Conservation (phyloP, 2,888 invertebrate genomes). For the Cephus runcator region DNA sequence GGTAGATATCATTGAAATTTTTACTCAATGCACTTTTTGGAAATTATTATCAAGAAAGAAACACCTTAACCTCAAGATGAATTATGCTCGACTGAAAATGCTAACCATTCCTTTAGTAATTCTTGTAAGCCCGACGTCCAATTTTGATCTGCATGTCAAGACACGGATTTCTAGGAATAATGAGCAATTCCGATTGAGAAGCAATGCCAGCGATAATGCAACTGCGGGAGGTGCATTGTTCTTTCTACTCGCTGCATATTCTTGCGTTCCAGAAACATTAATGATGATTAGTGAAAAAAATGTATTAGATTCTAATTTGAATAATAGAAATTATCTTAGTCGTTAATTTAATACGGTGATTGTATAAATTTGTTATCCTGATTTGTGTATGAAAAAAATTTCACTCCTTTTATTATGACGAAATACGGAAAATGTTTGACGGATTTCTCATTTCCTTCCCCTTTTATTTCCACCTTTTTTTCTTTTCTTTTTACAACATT, state of each 20-base stretch:
- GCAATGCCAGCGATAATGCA: constrained; percentile 19
- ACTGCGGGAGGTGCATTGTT: constrained; percentile 9
- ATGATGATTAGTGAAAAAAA: neutral
- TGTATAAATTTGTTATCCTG: neutral
- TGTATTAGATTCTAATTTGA: neutral
- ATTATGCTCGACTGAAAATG: constrained; percentile 13
- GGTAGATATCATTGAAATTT: constrained; percentile 11
- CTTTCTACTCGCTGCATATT: neutral
- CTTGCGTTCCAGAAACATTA: neutral
- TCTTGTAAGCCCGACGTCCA: neutral
- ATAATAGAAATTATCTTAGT: neutral
- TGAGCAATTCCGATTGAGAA: constrained; percentile 21
- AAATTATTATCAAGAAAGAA: constrained; percentile 4
- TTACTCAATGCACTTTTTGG: neutral
- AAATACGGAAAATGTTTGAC: neutral
- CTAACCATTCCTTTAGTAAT: no score
- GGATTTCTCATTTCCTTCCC: neutral
- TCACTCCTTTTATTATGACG: neutral
- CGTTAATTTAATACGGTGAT: neutral
- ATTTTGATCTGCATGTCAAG: constrained; percentile 2
- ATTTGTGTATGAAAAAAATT: neutral
- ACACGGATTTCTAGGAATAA: constrained; percentile 12
- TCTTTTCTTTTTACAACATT: constrained; percentile 24
- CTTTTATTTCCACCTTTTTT: constrained; percentile 20
- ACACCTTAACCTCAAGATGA: neutral